Percentiles rank a stretch among this genome's conserved stretches.
Evolutionary conservation across 2,888 invertebrate genomes (phyloP).

Genomic region (Phalera bucephala): DNA sequence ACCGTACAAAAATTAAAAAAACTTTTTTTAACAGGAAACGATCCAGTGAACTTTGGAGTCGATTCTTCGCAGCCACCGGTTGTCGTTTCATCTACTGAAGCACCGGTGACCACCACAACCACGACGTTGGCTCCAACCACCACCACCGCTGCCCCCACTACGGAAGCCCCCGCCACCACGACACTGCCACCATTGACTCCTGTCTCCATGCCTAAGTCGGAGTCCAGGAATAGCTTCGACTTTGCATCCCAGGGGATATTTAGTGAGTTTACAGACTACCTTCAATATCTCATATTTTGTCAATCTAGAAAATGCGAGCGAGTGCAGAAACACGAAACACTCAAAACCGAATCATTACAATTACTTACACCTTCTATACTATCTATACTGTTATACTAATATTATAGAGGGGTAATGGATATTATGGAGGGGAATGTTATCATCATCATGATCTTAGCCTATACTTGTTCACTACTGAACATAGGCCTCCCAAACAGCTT

Average conservation of each 20-base stretch:
- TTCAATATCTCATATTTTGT: not conserved
- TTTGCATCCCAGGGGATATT: conserved; percentile 9
- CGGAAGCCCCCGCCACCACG: not conserved
- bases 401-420: no score
- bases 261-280: conserved; percentile 8
- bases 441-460: no score
- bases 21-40: no score
- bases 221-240: conserved; percentile 29
- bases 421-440: no score
- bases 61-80: no score
- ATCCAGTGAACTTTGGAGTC: conserved; percentile 27
- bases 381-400: no score
- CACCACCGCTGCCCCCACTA: not conserved
- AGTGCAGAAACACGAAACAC: no score
- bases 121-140: conserved; percentile 12
- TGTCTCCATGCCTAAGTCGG: conserved; percentile 8
- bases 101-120: not conserved
- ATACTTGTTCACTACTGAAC: no score
- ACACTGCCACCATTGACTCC: conserved; percentile 20
- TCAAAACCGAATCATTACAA: no score
- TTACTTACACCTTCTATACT: no score
- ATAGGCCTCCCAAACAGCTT: no score
- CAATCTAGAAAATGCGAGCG: not conserved
- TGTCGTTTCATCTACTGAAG: not conserved
- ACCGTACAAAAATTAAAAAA: no score